Conservation (phyloP, 2,888 invertebrate species). For the Orthosia cruda region DNA sequence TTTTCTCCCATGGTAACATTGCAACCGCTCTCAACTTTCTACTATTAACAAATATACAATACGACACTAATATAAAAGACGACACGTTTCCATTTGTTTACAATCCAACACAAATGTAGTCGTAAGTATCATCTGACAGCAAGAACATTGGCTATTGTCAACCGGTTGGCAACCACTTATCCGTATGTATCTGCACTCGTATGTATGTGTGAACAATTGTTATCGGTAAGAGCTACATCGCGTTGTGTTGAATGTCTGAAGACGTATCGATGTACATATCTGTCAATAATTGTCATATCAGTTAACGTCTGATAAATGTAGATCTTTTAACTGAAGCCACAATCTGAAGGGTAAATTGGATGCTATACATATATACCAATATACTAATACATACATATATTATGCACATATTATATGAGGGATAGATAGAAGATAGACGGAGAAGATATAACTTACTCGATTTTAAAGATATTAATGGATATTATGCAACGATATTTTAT, state of each 20-base stretch:
- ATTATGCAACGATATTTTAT: neutral
- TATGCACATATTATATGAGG: no score
- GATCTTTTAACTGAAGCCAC: neutral
- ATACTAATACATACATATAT: no score
- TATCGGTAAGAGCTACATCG: slow-evolving; percentile 20
- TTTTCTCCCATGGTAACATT: neutral
- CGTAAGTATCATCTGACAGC: slow-evolving; percentile 25
- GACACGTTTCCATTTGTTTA: slow-evolving; percentile 25
- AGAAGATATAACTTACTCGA: neutral
- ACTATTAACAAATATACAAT: neutral
- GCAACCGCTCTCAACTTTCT: neutral
- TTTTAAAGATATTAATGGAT: neutral
- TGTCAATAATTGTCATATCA: slow-evolving; percentile 15
- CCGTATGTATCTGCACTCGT: neutral
- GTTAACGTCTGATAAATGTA: slow-evolving; percentile 1
- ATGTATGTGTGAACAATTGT: slow-evolving; percentile 3
- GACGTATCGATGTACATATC: neutral
- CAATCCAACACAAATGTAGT: slow-evolving; percentile 11
- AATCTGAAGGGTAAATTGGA: neutral
- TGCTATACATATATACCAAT: no score
- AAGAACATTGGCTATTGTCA: slow-evolving; percentile 32
- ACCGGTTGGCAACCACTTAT: slow-evolving; percentile 33
- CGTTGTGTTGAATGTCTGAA: slow-evolving; percentile 1
- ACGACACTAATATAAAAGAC: slow-evolving; percentile 5
- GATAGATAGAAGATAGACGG: neutral